phyloP scores from a whole-genome alignment of 1,140 invertebrate genomes.

The Bombus waltoni region DNA sequence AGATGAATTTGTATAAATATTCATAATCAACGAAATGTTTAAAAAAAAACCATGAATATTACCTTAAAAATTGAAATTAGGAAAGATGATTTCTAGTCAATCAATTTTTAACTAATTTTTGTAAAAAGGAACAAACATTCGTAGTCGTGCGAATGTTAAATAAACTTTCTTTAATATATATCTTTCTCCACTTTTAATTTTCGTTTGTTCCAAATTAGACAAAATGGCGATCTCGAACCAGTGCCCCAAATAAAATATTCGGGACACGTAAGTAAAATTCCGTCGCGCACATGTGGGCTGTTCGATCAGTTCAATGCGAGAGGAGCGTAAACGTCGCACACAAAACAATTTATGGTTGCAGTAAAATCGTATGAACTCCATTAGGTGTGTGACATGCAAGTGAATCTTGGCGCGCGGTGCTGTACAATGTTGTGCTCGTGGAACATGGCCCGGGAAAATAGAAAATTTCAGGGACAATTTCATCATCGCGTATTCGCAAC shows the following conservation, averaged over 20 bases:
- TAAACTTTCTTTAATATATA: not conserved
- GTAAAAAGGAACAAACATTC: too few relatives aligned
- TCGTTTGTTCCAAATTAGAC: too few relatives aligned
- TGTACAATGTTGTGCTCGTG: constrained; percentile 42
- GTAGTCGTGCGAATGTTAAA: not conserved
- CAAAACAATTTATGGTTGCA: constrained; percentile 66
- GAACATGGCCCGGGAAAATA: not conserved
- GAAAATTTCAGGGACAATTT: constrained; percentile 45
- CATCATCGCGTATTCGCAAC: constrained; percentile 35
- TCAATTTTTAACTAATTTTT: too few relatives aligned
- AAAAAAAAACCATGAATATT: too few relatives aligned
- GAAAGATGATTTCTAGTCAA: too few relatives aligned
- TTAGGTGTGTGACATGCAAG: constrained; percentile 61
- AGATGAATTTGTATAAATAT: too few relatives aligned
- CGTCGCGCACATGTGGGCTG: constrained; percentile 24
- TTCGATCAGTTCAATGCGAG: constrained; percentile 54
- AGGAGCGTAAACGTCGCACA: constrained; percentile 62
- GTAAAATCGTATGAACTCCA: constrained; percentile 65
- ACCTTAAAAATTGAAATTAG: too few relatives aligned
- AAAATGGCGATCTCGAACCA: not conserved
- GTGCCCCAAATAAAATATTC: not conserved
- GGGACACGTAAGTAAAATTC: constrained; percentile 7
- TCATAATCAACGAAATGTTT: too few relatives aligned
- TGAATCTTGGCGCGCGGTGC: constrained; percentile 60
- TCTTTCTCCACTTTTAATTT: not conserved